Base-by-base conservation (phyloP, 2,113 vertebrate genomes). In the Oenanthe melanoleuca region DNA sequence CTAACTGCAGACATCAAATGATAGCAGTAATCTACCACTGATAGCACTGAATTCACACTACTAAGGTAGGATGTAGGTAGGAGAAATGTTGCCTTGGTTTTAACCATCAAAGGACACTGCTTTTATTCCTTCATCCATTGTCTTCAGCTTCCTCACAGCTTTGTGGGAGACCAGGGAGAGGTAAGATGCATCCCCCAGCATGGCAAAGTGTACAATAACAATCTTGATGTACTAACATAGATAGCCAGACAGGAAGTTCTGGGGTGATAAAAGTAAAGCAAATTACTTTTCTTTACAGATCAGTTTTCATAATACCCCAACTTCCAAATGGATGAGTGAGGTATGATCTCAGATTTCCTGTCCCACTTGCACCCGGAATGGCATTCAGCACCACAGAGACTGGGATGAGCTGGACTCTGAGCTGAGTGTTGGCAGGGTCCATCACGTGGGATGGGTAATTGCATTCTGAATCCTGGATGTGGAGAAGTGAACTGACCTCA, bases 391-490 rank as follows among this genome's bases (percentile, higher is more conserved):
- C 19, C 50, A 65, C 60, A 0, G 1, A 73, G 71, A 16, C 38
- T 37, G 47, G 29, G 61, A 59, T 65, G 84, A 91, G 25, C 45
- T 1, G 8, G 53, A 33, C 34, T 89, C n/a, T 78, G 67, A 84
- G 25, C 52, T 0, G 1, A 81, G 45, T 14, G 23, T 22, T 80
- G 45, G 47, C 52, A 66, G 6, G 2, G 19, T 44, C 16, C 20
- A 1, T 44, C 2, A 3, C 0, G 0, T 61, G n/a, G 80, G 45
- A 61, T 44, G 40, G 80, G 18, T 44, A 44, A 78, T n/a, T 84
- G 38, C 24, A 8, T 60, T 50, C 40, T 71, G 57, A 24, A 21
- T 83, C 17, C 26, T 38, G 53, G 8, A 17, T 23, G 17, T 3
- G 28, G 26, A 69, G 29, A 6, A 66, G 23, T 64, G 37, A 60